Percentiles rank a stretch among this genome's conserved stretches.
Conservation (phyloP, 2,113 vertebrate genomes). For the Hiodon tergisus region DNA sequence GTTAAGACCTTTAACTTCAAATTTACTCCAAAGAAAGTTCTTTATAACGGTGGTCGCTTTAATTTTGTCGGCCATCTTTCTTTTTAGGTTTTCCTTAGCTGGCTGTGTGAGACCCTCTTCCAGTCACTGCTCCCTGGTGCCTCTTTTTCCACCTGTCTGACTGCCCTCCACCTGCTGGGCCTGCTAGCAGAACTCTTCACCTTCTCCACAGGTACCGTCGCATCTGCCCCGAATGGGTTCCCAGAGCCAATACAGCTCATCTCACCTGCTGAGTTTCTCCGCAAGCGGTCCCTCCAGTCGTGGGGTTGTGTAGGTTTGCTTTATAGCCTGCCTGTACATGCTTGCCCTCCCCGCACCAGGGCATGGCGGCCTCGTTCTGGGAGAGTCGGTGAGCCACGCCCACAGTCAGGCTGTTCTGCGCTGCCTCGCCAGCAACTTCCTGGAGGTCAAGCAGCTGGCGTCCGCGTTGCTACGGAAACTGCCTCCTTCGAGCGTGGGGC, state of each 20-base stretch:
- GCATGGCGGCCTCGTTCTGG: slow-evolving; percentile 64
- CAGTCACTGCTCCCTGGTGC: slow-evolving; percentile 79
- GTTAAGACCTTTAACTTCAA: too few relatives aligned
- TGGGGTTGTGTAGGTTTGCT: neutral
- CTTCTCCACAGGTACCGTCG: slow-evolving; percentile 55
- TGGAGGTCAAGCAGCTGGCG: slow-evolving; percentile 84
- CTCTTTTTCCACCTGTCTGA: slow-evolving; percentile 82
- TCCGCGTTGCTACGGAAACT: slow-evolving; percentile 76
- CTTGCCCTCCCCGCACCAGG: slow-evolving; percentile 33
- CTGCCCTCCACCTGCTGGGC: slow-evolving; percentile 77
- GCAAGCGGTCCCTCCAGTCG: neutral
- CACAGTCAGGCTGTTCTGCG: slow-evolving; percentile 73
- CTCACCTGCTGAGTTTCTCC: neutral
- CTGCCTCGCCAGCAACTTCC: slow-evolving; percentile 85
- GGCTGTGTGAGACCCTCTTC: slow-evolving; percentile 76
- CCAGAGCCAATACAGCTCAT: neutral
- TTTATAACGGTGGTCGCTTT: neutral
- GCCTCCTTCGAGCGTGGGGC: slow-evolving; percentile 55
- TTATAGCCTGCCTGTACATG: neutral
- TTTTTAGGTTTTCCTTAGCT: slow-evolving; percentile 76
- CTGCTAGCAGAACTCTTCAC: slow-evolving; percentile 75
- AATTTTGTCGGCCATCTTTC: neutral
- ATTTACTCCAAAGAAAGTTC: slow-evolving; percentile 9
- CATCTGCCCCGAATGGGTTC: neutral
- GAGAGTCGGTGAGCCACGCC: slow-evolving; percentile 61